Percentiles rank a stretch among this genome's conserved stretches.
Evolutionary conservation across 2,797 vertebrate species (phyloP).

Genomic region (Diglossa cyanea): DNA sequence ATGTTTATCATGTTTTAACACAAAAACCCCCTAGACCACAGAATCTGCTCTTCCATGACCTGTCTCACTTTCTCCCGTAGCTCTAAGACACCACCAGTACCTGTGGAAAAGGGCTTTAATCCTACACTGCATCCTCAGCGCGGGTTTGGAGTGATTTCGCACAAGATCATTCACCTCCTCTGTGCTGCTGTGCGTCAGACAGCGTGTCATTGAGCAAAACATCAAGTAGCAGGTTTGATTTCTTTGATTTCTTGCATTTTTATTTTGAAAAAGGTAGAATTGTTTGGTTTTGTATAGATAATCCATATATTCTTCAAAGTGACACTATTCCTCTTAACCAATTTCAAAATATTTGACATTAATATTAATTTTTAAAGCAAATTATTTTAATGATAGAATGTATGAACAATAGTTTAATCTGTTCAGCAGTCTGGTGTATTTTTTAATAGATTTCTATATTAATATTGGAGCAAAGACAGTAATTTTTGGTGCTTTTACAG

Average conservation of each 20-base stretch:
- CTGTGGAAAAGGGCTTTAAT: background rate
- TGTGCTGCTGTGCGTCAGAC: background rate
- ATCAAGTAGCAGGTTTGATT: background rate
- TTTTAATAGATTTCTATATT: constrained; percentile 72
- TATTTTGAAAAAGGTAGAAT: background rate
- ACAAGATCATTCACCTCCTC: rapidly evolving
- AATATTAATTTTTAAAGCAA: background rate
- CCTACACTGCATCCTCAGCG: rapidly evolving
- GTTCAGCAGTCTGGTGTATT: constrained; percentile 32
- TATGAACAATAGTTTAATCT: constrained; percentile 53
- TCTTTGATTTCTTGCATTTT: background rate
- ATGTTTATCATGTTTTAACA: background rate
- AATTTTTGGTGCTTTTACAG: constrained; percentile 74
- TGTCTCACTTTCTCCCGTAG: background rate
- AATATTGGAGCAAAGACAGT: constrained; percentile 69
- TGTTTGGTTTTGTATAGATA: background rate
- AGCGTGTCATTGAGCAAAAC: background rate
- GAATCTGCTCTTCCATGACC: background rate
- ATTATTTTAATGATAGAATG: constrained; percentile 24
- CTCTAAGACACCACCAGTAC: background rate
- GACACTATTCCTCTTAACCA: background rate
- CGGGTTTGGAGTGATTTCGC: background rate
- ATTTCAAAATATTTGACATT: background rate
- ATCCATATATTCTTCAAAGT: background rate
- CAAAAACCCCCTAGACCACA: background rate